phyloP scores from a whole-genome alignment of 2,113 vertebrate genomes.

The Neodon shergylaensis region DNA sequence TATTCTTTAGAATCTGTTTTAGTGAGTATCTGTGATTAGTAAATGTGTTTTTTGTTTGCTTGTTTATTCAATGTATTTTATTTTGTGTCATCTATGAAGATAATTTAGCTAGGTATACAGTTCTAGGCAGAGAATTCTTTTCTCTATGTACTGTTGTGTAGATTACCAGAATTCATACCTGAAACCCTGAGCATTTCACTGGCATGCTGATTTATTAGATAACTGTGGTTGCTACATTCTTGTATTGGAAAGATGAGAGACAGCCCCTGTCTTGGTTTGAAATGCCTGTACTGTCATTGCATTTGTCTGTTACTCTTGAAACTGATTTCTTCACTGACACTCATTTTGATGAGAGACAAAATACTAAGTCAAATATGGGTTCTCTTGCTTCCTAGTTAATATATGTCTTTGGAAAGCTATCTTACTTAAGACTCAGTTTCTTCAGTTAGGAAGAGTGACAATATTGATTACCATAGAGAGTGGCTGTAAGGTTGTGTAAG shows the following conservation, averaged over 20 bases:
- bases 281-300: neutral
- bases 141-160: neutral
- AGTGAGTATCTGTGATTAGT: neutral
- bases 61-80: neutral
- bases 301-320: neutral
- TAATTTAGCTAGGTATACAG: neutral
- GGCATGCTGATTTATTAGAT: neutral
- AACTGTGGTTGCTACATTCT: neutral
- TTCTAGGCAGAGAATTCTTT: neutral
- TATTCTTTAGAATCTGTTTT: neutral
- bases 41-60: neutral
- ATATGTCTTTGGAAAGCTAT: neutral
- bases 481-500: neutral
- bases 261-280: neutral
- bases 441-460: neutral
- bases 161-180: neutral
- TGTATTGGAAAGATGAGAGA: neutral
- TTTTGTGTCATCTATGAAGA: neutral
- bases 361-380: neutral
- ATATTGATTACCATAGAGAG: neutral
- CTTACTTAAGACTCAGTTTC: neutral
- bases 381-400: neutral
- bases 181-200: neutral
- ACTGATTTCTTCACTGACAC: too few relatives aligned
- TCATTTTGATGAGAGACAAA: constrained; percentile 12